Percentiles rank a stretch among this genome's conserved stretches.
phyloP scores from a whole-genome alignment of 2,797 vertebrate species.

The Sarcophilus harrisii region DNA sequence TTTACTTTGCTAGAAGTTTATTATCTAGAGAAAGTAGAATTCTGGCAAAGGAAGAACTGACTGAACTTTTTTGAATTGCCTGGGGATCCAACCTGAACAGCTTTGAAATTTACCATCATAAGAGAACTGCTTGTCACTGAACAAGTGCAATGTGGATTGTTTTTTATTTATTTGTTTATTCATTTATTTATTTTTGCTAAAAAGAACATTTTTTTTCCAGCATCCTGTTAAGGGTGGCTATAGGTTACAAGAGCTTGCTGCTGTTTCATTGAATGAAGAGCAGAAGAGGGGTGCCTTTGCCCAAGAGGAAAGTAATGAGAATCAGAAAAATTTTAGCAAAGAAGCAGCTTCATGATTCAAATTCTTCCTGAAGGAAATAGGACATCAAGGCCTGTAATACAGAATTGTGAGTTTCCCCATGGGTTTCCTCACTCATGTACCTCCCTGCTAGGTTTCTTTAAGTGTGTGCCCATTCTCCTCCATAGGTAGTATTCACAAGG shows the following conservation, averaged over 20 bases:
- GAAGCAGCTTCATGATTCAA: not conserved
- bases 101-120: not conserved
- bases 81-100: not conserved
- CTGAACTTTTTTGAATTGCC: not conserved
- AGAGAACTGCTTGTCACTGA: not conserved
- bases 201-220: not conserved
- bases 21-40: not conserved
- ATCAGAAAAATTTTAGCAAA: not conserved
- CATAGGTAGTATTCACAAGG: not conserved
- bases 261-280: not conserved
- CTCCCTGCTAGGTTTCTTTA: not conserved
- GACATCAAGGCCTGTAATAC: not conserved
- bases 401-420: not conserved
- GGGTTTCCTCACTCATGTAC: not conserved
- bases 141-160: not conserved
- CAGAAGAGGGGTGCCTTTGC: not conserved
- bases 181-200: not conserved
- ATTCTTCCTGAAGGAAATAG: not conserved
- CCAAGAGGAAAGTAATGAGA: not conserved
- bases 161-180: not conserved
- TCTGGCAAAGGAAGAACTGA: not conserved
- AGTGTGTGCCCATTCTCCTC: too few species aligned
- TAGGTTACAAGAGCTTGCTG: not conserved
- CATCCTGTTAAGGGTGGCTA: not conserved
- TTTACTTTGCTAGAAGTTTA: not conserved